phyloP scores from a whole-genome alignment of 2,113 vertebrate genomes.

The Saimiri boliviensis region DNA sequence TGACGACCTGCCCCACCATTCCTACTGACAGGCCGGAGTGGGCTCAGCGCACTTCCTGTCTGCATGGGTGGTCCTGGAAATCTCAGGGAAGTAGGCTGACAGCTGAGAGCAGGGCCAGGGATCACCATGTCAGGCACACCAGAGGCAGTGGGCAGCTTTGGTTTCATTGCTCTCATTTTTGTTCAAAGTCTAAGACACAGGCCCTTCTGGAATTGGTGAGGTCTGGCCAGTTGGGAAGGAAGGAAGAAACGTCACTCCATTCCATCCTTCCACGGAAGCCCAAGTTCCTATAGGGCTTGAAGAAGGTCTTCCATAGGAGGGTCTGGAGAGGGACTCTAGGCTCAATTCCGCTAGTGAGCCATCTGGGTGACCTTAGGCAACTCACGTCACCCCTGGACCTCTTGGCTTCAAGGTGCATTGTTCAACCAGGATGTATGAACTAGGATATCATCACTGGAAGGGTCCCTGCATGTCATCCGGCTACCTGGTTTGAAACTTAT shows the following conservation, averaged over 20 bases:
- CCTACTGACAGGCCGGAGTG: constrained; percentile 66
- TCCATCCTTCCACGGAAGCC: neutral
- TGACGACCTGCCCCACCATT: constrained; percentile 64
- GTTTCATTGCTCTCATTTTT: constrained; percentile 74
- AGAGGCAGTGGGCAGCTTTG: constrained; percentile 62
- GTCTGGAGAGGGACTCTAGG: neutral
- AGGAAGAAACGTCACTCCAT: neutral
- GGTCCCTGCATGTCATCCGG: neutral
- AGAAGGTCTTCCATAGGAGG: neutral
- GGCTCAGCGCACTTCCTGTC: constrained; percentile 75
- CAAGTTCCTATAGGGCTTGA: neutral
- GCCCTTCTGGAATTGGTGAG: constrained; percentile 5
- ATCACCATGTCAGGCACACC: neutral
- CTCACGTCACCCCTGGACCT: neutral
- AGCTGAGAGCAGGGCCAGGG: constrained; percentile 71
- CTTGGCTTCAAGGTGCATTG: neutral
- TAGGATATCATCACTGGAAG: neutral
- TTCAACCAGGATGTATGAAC: neutral
- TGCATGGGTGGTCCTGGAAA: constrained; percentile 79
- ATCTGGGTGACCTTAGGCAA: neutral
- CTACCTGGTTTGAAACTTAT: neutral
- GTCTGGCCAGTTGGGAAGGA: neutral
- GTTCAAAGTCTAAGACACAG: constrained; percentile 59
- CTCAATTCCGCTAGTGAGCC: neutral
- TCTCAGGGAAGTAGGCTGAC: constrained; percentile 68